These are phyloP conservation scores for Planiliza haematocheilus DNA, from an alignment of 2,113 vertebrate genomes.

Conservation along the genomic window DNA sequence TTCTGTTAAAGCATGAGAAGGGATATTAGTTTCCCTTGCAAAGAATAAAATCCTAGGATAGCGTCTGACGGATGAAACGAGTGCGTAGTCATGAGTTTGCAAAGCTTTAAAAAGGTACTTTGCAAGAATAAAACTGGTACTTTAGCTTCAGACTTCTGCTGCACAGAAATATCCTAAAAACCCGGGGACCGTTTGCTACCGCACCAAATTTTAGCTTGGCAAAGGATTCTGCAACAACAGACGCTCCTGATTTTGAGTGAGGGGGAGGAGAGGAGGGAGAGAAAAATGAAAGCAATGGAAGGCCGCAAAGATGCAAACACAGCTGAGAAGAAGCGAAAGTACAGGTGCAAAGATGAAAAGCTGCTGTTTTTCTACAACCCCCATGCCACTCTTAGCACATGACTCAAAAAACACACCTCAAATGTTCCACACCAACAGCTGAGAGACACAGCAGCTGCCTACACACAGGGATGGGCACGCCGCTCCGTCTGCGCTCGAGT, in stretches of 20 bases:
- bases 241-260: neutral
- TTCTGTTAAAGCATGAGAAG: neutral
- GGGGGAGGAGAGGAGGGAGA: neutral
- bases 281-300: neutral
- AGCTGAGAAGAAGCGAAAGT: constrained; percentile 37
- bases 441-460: constrained; percentile 73
- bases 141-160: neutral
- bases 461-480: constrained; percentile 68
- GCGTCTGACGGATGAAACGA: too few relatives aligned
- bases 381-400: constrained; percentile 54
- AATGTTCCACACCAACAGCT: constrained; percentile 73
- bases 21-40: neutral
- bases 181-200: neutral
- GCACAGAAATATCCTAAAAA: neutral
- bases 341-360: constrained; percentile 58
- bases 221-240: constrained; percentile 17
- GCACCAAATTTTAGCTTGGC: neutral
- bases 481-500: constrained; percentile 37
- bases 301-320: constrained; percentile 1
- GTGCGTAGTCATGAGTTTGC: neutral
- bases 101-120: too few relatives aligned
- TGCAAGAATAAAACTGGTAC: neutral
- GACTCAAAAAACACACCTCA: constrained; percentile 69
- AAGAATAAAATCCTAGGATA: too few relatives aligned
- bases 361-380: constrained; percentile 44